phyloP scores from a whole-genome alignment of 1,140 invertebrate genomes.

The Rhyacophila brunnea region DNA sequence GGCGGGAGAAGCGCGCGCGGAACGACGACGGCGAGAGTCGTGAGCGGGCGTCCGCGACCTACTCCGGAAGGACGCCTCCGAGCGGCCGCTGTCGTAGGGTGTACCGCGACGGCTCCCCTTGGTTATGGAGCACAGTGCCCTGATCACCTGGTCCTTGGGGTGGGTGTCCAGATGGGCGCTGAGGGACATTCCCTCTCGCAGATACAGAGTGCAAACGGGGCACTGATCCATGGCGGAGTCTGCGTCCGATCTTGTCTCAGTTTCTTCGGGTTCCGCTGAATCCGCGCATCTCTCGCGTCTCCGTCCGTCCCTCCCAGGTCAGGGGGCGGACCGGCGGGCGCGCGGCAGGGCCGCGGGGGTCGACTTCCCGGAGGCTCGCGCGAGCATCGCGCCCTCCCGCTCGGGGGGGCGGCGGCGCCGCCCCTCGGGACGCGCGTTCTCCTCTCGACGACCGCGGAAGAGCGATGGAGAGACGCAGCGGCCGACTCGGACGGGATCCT shows the following conservation, averaged over 20 bases:
- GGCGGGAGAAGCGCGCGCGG: background rate
- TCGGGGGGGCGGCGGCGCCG: slow-evolving; percentile 1
- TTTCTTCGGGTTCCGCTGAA: slow-evolving; percentile 35
- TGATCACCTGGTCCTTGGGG: slow-evolving; percentile 83
- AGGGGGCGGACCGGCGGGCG: background rate
- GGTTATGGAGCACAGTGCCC: slow-evolving; percentile 61
- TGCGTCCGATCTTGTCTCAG: slow-evolving; percentile 51
- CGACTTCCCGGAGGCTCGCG: background rate
- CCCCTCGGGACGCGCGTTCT: slow-evolving; percentile 1
- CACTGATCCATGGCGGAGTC: slow-evolving; percentile 63
- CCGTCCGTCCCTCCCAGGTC: too few species aligned
- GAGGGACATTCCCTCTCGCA: slow-evolving; percentile 76
- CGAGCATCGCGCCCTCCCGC: background rate
- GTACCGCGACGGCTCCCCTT: slow-evolving; percentile 47
- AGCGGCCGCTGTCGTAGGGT: slow-evolving; percentile 38
- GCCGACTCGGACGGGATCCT: slow-evolving; percentile 11
- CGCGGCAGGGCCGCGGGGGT: slow-evolving; percentile 2
- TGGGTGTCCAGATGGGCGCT: slow-evolving; percentile 78
- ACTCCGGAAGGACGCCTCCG: slow-evolving; percentile 48
- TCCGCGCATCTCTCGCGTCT: slow-evolving; percentile 2
- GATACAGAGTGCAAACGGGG: slow-evolving; percentile 79
- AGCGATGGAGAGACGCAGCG: background rate
- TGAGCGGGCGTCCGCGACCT: slow-evolving; percentile 47
- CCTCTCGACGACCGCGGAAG: background rate
- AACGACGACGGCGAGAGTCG: slow-evolving; percentile 38